phyloP scores from a whole-genome alignment of 2,888 invertebrate genomes.

The Pilophorus perplexus region DNA sequence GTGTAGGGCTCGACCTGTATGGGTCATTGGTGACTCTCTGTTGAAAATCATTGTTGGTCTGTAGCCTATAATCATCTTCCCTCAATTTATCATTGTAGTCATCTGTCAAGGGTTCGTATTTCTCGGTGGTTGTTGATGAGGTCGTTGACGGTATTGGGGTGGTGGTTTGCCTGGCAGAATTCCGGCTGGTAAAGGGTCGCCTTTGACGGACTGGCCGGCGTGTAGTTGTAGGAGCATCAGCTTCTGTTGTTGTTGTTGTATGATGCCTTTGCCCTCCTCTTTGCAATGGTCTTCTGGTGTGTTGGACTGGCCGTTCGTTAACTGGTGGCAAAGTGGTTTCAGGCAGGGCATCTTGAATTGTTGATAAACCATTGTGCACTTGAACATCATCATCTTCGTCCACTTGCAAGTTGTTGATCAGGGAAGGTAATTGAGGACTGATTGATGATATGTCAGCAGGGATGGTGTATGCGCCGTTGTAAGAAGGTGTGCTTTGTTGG shows the following conservation, averaged over 20 bases:
- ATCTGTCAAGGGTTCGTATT: conserved; percentile 46
- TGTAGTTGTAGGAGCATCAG: conserved; percentile 38
- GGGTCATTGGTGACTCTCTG: neutral
- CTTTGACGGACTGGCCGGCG: conserved; percentile 51
- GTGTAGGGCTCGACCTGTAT: neutral
- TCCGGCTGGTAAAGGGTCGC: conserved; percentile 47
- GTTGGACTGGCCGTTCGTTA: conserved; percentile 42
- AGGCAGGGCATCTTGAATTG: conserved; percentile 42
- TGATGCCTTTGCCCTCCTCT: conserved; percentile 17
- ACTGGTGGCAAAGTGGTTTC: conserved; percentile 31
- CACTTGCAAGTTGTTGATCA: conserved; percentile 63
- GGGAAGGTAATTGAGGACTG: conserved; percentile 60
- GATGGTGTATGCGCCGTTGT: conserved; percentile 53
- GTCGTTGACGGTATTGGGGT: conserved; percentile 44
- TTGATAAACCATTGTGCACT: conserved; percentile 32
- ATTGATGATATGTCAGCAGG: conserved; percentile 60
- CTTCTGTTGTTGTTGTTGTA: neutral
- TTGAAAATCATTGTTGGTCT: neutral
- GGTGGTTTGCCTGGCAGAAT: conserved; percentile 50
- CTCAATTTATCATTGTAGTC: neutral
- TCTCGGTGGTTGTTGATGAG: conserved; percentile 54
- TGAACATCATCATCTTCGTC: too few relatives aligned
- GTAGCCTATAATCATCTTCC: conserved; percentile 1
- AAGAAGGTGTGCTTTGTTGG: conserved; percentile 18
- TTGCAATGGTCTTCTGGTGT: conserved; percentile 48